Evolutionary conservation across 2,113 vertebrate genomes (phyloP), one percentile per base, ranked within the genome.

Genomic region (Paracanthobrama guichenoti): DNA sequence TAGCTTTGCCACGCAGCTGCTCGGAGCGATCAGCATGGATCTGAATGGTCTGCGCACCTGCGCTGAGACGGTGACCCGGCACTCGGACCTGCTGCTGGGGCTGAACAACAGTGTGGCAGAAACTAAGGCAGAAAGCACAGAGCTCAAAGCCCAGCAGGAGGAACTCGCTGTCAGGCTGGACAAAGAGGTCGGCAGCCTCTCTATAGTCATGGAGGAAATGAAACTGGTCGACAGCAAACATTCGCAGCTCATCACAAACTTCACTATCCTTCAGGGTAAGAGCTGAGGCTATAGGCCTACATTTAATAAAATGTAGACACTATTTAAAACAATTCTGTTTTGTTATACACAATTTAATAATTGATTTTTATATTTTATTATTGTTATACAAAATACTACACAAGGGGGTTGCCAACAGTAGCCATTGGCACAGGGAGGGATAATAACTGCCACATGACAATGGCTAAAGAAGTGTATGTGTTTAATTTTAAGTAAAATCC

Each of bases 161-260:
- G 93, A 94, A 85, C 94, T 99, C 92, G 91, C 95, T 59, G 91
- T 93, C n/a, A 93, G 96, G 87, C 88, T 99, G 92, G 98, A 99
- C 87, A 94, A 87, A 48, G 97, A 99, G 93, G 96, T 99, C 88
- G 95, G 89, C 86, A 96, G 93, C 90, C 93, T 99, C 85, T 97
- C 97, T 0, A 90, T 96, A 79, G 96, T 99, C 88, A 98, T 98
- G 98, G 96, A 98, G 91, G 97, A 99, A 94, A 98, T 99, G 98
- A 99, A 98, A 87, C 83, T 98, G 69, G 96, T 99, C 42, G 98
- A 99, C 93, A 98, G 95, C 92, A 97, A 96, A 87, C 98, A 99
- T 60, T 95, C 96, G 3, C 97, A 98, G 88, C 95, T 99, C 69
- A 98, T 99, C 90, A 98, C 96, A 88, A 99, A 99, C 92, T 99